A percentile compares a stretch with the other conserved stretches of the same genome.
Conservation (phyloP, 2,797 vertebrate genomes). For the Macropodus opercularis region DNA sequence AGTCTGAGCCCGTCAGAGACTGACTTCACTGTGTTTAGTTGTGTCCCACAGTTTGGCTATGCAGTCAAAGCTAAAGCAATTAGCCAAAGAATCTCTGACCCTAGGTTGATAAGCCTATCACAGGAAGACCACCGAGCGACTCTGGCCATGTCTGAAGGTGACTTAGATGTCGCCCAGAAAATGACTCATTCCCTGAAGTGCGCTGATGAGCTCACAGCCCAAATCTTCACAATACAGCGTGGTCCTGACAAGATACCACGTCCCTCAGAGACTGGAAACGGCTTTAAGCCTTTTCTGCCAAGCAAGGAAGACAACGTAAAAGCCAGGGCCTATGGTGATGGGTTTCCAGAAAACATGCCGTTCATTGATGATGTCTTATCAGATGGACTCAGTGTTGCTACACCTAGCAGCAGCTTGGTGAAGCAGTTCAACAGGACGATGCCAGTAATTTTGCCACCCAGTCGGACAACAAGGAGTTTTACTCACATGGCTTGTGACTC, state of each 20-base stretch:
- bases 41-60: conserved; percentile 27
- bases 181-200: conserved; percentile 26
- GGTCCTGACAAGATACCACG: conserved; percentile 28
- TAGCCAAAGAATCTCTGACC: conserved; percentile 19
- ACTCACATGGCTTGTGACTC: conserved; percentile 64
- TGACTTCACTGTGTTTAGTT: conserved; percentile 62
- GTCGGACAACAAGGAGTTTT: background rate
- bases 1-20: conserved; percentile 63
- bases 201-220: conserved; percentile 32
- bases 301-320: conserved; percentile 43
- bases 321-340: conserved; percentile 16
- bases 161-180: conserved; percentile 38
- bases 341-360: conserved; percentile 39
- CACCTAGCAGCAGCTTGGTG: conserved; percentile 42
- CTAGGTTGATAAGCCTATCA: conserved; percentile 5
- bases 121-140: conserved; percentile 31
- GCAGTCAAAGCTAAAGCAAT: conserved; percentile 23
- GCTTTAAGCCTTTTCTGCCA: conserved; percentile 31
- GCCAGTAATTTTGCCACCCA: conserved; percentile 20
- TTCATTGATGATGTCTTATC: conserved; percentile 69
- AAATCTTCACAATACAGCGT: conserved; percentile 8
- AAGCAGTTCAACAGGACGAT: conserved; percentile 29
- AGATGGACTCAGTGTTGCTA: conserved; percentile 9
- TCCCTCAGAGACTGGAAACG: conserved; percentile 21
- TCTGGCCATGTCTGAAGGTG: conserved; percentile 56